Percentiles rank a stretch among this genome's conserved stretches.
These are phyloP conservation scores for Lota lota DNA, from an alignment of 2,113 vertebrate genomes.

Conservation along the genomic window DNA sequence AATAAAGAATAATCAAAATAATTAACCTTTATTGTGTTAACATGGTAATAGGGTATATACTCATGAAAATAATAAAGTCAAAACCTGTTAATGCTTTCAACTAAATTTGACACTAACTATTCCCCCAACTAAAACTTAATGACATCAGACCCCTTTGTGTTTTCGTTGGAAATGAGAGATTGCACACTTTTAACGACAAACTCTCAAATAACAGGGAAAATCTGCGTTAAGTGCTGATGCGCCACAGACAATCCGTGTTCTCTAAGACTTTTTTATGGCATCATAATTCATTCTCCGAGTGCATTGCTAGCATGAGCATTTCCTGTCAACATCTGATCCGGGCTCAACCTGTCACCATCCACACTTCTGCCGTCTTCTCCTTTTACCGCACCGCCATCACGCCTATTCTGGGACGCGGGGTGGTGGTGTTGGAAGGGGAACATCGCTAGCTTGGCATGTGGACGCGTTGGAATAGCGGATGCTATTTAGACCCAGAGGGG, in stretches of 20 bases:
- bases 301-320: constrained; percentile 16
- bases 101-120: neutral
- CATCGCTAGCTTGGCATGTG: constrained; percentile 23
- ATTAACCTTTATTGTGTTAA: neutral
- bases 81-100: neutral
- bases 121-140: too few relatives aligned
- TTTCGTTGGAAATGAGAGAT: neutral
- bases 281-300: constrained; percentile 19
- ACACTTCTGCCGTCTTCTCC: constrained; percentile 26
- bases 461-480: constrained; percentile 39
- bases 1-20: neutral
- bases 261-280: neutral
- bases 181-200: neutral
- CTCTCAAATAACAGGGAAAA: constrained; percentile 19
- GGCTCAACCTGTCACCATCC: constrained; percentile 25
- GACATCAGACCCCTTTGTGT: neutral
- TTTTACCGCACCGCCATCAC: constrained; percentile 38
- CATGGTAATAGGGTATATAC: too few relatives aligned
- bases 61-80: neutral
- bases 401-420: constrained; percentile 55
- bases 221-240: constrained; percentile 3
- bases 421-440: constrained; percentile 3
- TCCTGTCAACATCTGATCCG: constrained; percentile 29
- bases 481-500: constrained; percentile 69
- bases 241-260: constrained; percentile 4